Evolutionary conservation across 1,140 invertebrate species (phyloP).

Genomic region (Macrosteles quadrilineatus): DNA sequence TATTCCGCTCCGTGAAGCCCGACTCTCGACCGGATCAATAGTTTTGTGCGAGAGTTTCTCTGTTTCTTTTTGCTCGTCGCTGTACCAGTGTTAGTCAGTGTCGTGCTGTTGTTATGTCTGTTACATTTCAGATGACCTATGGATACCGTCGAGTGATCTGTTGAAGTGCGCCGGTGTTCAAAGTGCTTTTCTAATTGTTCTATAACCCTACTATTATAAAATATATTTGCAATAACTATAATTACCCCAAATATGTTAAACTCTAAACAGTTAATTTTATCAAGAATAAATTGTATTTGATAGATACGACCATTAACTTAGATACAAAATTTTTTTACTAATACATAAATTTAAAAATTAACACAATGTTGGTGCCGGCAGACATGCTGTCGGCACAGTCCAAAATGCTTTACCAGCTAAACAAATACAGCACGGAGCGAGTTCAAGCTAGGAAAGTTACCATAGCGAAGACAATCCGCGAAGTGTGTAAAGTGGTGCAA

Average conservation of each 20-base stretch:
- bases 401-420: constrained; percentile 90
- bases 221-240: no score
- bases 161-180: no score
- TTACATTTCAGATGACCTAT: no score
- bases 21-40: constrained; percentile 24
- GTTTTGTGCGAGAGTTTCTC: constrained; percentile 23
- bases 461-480: constrained; percentile 84
- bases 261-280: no score
- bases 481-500: constrained; percentile 93
- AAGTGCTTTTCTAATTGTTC: no score
- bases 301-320: no score
- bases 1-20: constrained; percentile 26
- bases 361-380: constrained; percentile 73
- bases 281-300: no score
- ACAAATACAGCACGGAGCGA: constrained; percentile 90
- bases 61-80: constrained; percentile 10
- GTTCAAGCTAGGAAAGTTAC: constrained; percentile 80
- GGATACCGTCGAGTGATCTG: no score
- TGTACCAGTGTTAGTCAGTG: not conserved
- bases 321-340: no score
- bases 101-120: not conserved
- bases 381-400: constrained; percentile 83
- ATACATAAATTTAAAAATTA: no score
- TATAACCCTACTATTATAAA: no score
- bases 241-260: no score